A percentile compares a stretch with the other conserved stretches of the same genome.
These are phyloP conservation scores for Trichacis sp. DNA, from an alignment of 2,888 invertebrate species.

Conservation along the genomic window DNA sequence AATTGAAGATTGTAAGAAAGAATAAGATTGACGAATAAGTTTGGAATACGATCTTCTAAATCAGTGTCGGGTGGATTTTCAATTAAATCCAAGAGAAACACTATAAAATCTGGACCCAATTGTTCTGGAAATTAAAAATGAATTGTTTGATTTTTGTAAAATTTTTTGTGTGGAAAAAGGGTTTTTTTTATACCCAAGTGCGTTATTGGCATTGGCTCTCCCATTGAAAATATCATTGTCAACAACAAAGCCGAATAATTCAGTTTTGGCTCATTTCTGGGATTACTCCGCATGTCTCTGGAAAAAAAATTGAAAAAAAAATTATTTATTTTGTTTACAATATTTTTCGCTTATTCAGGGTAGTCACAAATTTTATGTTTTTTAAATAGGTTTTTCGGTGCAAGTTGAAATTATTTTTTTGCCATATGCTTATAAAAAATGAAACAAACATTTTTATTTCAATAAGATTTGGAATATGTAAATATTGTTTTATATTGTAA, in stretches of 20 bases:
- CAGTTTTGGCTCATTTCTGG: slow-evolving; percentile 82
- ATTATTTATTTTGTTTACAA: neutral
- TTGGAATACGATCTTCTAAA: slow-evolving; percentile 86
- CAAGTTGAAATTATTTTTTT: too few species aligned
- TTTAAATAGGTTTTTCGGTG: too few species aligned
- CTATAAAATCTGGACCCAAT: slow-evolving; percentile 85
- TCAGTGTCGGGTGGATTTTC: slow-evolving; percentile 85
- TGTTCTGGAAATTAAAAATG: slow-evolving; percentile 81
- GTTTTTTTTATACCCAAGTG: slow-evolving; percentile 82
- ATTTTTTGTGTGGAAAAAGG: too few species aligned
- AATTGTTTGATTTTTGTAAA: too few species aligned
- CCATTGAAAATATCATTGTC: slow-evolving; percentile 91
- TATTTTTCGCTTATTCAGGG: neutral
- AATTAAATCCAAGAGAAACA: slow-evolving; percentile 84
- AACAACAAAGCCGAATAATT: slow-evolving; percentile 86
- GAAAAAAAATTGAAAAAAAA: slow-evolving; percentile 44
- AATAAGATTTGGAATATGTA: too few species aligned
- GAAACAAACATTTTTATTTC: too few species aligned
- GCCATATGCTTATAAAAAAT: too few species aligned
- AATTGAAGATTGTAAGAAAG: slow-evolving; percentile 94
- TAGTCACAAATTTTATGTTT: neutral
- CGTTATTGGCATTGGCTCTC: slow-evolving; percentile 88
- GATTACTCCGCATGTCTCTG: slow-evolving; percentile 84
- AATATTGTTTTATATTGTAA: too few species aligned
- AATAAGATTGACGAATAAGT: slow-evolving; percentile 85